Conservation (phyloP, 2,113 vertebrate genomes). For the Taurulus bubalis region DNA sequence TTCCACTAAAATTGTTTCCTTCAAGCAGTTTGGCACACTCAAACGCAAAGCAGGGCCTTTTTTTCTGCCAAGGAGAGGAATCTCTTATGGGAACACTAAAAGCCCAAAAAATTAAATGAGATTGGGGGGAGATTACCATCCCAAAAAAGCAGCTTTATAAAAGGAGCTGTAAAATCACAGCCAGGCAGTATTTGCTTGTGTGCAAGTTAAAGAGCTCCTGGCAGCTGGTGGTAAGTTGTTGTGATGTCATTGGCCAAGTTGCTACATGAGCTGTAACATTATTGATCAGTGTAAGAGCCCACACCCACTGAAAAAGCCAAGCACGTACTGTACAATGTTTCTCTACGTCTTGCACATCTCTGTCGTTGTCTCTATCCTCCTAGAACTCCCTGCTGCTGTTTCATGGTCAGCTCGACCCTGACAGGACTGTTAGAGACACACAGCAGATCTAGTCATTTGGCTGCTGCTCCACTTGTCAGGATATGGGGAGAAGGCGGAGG, state of each 20-base stretch:
- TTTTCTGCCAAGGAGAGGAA: slow-evolving; percentile 64
- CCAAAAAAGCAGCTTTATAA: slow-evolving; percentile 53
- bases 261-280: slow-evolving; percentile 36
- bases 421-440: slow-evolving; percentile 13
- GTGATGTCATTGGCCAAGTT: slow-evolving; percentile 35
- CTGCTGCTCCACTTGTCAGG: slow-evolving; percentile 2
- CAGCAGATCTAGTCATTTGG: slow-evolving; percentile 33
- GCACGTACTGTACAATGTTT: background rate
- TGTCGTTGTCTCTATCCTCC: too few species aligned
- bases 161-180: slow-evolving; percentile 48
- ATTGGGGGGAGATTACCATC: slow-evolving; percentile 56
- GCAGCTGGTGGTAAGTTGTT: slow-evolving; percentile 40
- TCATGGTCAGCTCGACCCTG: slow-evolving; percentile 20
- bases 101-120: slow-evolving; percentile 70
- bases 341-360: background rate
- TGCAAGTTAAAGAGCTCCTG: slow-evolving; percentile 49
- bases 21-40: slow-evolving; percentile 57
- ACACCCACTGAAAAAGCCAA: background rate
- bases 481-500: slow-evolving; percentile 1
- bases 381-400: background rate
- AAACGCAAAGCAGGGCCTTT: slow-evolving; percentile 29
- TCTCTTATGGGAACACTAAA: slow-evolving; percentile 60
- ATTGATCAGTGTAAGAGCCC: slow-evolving; percentile 31
- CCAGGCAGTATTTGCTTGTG: slow-evolving; percentile 54
- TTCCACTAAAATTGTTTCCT: slow-evolving; percentile 50